Percentiles rank a stretch among this genome's conserved stretches.
phyloP scores from a whole-genome alignment of 1,140 invertebrate species.

The Sycobia sp. region DNA sequence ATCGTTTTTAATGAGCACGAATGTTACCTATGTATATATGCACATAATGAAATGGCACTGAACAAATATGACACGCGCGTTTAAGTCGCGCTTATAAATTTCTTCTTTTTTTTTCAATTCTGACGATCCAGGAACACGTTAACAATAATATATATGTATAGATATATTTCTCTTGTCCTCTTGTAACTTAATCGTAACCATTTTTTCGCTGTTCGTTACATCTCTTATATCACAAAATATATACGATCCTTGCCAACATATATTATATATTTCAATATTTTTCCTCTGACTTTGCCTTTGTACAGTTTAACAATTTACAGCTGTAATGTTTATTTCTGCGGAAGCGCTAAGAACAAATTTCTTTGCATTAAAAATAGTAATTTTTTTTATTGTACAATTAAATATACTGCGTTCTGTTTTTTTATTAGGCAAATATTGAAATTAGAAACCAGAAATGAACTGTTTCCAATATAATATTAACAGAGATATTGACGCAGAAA shows the following conservation, averaged over 20 bases:
- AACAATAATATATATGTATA: conserved; percentile 43
- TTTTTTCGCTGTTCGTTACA: conserved; percentile 15
- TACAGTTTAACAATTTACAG: conserved; percentile 37
- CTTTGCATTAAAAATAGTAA: not conserved
- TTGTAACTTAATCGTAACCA: conserved; percentile 25
- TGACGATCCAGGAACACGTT: conserved; percentile 29
- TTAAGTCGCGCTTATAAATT: too few relatives aligned
- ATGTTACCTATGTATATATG: conserved; percentile 1
- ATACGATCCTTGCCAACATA: conserved; percentile 44
- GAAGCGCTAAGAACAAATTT: not conserved
- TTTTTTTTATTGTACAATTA: not conserved
- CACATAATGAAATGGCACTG: conserved; percentile 48
- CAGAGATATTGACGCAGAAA: too few relatives aligned
- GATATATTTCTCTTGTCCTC: conserved; percentile 14
- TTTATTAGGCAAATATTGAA: too few relatives aligned
- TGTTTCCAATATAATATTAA: too few relatives aligned
- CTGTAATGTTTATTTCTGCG: not conserved
- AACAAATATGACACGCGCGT: conserved; percentile 38
- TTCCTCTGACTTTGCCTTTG: conserved; percentile 37
- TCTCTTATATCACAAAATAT: conserved; percentile 54
- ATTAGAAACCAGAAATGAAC: too few relatives aligned
- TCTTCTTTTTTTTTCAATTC: conserved; percentile 24
- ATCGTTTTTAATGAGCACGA: not conserved
- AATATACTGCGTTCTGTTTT: not conserved
- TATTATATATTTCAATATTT: conserved; percentile 40